Percentiles rank a stretch among this genome's conserved stretches.
Evolutionary conservation across 2,888 invertebrate species (phyloP).

Genomic region (Eucera pruinosa): DNA sequence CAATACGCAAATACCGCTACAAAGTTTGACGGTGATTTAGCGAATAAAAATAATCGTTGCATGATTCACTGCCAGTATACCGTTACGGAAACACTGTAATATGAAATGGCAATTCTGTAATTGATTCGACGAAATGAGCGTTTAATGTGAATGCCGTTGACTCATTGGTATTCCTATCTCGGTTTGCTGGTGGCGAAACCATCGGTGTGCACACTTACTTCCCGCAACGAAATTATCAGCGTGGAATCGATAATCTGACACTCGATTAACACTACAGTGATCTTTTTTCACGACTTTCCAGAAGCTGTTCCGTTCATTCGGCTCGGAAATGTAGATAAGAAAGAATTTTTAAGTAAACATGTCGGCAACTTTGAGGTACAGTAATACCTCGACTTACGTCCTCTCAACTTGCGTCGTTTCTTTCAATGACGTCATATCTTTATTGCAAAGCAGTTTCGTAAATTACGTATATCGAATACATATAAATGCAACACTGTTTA

Average conservation of each 20-base stretch:
- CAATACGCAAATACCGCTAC: no score
- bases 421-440: no score
- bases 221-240: slow-evolving; percentile 38
- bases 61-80: slow-evolving; percentile 13
- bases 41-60: neutral
- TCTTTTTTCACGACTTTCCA: neutral
- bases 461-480: no score
- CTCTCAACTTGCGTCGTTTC: no score
- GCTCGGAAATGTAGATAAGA: neutral
- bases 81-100: slow-evolving; percentile 19
- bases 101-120: slow-evolving; percentile 30
- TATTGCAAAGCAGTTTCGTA: no score
- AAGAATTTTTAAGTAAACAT: neutral
- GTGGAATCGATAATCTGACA: slow-evolving; percentile 37
- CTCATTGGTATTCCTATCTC: slow-evolving; percentile 62
- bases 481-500: no score
- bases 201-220: slow-evolving; percentile 35
- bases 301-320: neutral
- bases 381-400: no score
- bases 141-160: slow-evolving; percentile 40
- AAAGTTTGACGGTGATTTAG: neutral
- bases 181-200: slow-evolving; percentile 31
- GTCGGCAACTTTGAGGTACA: no score
- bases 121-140: slow-evolving; percentile 19
- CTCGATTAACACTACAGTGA: slow-evolving; percentile 20